Evolutionary conservation across 2,797 vertebrate species (phyloP).

Genomic region (Glyptemys insculpta): DNA sequence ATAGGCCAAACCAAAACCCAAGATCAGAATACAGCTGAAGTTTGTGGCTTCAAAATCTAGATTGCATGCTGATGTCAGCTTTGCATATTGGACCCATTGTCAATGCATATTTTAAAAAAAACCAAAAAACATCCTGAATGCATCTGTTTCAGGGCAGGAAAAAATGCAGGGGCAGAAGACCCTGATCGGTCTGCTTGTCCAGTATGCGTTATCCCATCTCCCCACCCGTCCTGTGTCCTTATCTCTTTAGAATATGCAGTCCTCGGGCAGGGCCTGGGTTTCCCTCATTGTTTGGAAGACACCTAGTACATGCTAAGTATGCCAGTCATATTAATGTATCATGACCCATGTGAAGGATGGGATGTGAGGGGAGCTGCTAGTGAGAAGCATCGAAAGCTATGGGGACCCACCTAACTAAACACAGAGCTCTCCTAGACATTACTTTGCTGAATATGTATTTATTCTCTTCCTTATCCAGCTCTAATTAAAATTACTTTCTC

Average conservation of each 20-base stretch:
- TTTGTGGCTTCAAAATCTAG: neutral
- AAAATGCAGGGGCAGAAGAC: neutral
- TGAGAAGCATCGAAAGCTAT: neutral
- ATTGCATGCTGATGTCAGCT: neutral
- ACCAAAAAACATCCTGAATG: neutral
- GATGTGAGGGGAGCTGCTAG: neutral
- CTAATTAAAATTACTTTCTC: constrained; percentile 52
- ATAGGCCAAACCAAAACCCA: neutral
- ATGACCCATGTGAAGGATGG: neutral
- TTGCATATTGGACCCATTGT: neutral
- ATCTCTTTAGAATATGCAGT: neutral
- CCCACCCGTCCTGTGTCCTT: neutral
- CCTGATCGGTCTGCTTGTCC: neutral
- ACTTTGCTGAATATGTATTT: neutral
- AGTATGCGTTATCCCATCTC: neutral
- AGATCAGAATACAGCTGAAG: neutral
- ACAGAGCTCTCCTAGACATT: neutral
- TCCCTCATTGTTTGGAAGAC: neutral
- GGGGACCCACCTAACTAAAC: neutral
- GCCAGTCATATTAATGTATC: neutral
- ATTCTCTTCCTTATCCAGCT: constrained; percentile 53
- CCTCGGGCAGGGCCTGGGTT: neutral
- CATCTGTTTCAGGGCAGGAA: neutral
- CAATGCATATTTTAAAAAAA: neutral
- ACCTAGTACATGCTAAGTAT: neutral